Evolutionary conservation across 2,888 invertebrate genomes (phyloP), one percentile per base, ranked within the genome.

Genomic region (Rhyacophila evoluta): DNA sequence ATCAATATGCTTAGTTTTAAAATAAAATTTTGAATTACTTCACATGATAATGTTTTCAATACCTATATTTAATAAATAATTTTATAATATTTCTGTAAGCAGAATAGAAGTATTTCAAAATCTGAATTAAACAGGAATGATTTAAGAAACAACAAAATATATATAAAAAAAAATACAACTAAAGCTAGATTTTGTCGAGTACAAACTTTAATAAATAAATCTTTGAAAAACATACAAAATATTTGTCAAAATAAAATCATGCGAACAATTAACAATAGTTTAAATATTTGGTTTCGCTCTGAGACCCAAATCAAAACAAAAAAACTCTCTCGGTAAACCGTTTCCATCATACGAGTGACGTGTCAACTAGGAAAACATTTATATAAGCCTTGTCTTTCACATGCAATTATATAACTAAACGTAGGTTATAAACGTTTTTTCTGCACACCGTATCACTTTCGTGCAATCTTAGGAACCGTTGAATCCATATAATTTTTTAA

Each of bases 381-480:
- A 55, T 55, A 55, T 28, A 69, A 69, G 33, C 69, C 33, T 69
- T 33, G 28, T 69, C 69, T 69, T 69, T 69, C 69, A 69, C 69
- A 69, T 69, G 33, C 28, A 69, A 69, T 69, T 69, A 69, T 29
- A 69, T 10, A 69, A 69, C 33, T 69, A 69, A 69, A 69, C 69
- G 33, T 69, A 29, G 33, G 33, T 29, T 28, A 69, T 69, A 69
- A 69, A 69, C 33, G 33, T 69, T 69, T 69, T 69, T 77, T 72
- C 72, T 74, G 74, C 78, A 79, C 78, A 79, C 78, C 79, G 71
- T 69, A 75, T 75, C 72, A 79, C 78, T 80, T 77, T 80, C 75
- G 74, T 72, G 74, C 77, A 36, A 80, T 78, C 81, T 81, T 81
- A 81, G 81, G 81, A 81, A 80, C 81, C 81, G 81, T 81, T 81